Conservation (phyloP, 2,888 invertebrate genomes). For the Augiades crinisus region DNA sequence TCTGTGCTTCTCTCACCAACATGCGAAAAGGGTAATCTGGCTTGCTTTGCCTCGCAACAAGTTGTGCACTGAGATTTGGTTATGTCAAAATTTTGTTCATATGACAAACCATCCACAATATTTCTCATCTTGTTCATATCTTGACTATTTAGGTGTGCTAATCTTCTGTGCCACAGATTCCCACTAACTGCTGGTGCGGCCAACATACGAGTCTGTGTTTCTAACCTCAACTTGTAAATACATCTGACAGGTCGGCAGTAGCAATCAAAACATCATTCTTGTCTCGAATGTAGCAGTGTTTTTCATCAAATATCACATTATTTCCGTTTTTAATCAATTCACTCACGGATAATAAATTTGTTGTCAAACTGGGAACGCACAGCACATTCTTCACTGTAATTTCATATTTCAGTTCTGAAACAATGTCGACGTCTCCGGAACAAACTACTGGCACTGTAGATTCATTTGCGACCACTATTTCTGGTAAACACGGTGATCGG, state of each 20-base stretch:
- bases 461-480: background rate
- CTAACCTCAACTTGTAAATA: too few relatives aligned
- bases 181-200: conserved; percentile 11
- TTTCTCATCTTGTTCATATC: conserved; percentile 32
- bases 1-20: conserved; percentile 12
- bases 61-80: conserved; percentile 20
- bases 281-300: background rate
- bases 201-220: conserved; percentile 5
- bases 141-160: conserved; percentile 30
- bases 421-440: background rate
- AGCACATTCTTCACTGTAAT: background rate
- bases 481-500: too few relatives aligned
- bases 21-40: conserved; percentile 17
- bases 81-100: background rate
- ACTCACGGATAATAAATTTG: background rate
- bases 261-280: too few relatives aligned
- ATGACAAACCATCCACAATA: conserved; percentile 27
- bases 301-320: background rate
- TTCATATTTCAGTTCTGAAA: background rate
- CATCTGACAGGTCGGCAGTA: too few relatives aligned
- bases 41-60: conserved; percentile 30
- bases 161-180: conserved; percentile 27
- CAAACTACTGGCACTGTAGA: background rate
- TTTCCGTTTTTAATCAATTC: background rate
- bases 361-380: background rate